Percentiles rank a stretch among this genome's conserved stretches.
Conservation (phyloP, 2,888 invertebrate genomes). For the Matsumyia berberina region DNA sequence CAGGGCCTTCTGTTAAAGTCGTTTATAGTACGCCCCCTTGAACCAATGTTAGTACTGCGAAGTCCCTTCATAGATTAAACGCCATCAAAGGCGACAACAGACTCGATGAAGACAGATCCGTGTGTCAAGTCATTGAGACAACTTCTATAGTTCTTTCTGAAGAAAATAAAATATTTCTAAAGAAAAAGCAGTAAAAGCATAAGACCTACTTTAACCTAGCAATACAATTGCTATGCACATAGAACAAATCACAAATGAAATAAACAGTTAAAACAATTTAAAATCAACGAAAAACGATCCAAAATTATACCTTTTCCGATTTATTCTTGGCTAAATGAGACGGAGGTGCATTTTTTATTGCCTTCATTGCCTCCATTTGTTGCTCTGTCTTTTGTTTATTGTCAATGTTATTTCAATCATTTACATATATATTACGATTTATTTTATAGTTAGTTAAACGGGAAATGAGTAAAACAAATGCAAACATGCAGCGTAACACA, state of each 20-base stretch:
- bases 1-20: too few species aligned
- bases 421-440: constrained; percentile 30
- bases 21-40: too few species aligned
- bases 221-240: constrained; percentile 9
- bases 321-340: constrained; percentile 93
- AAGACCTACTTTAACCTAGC: constrained; percentile 22
- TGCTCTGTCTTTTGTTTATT: constrained; percentile 86
- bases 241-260: constrained; percentile 38
- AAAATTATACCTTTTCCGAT: constrained; percentile 91
- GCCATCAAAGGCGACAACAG: too few species aligned
- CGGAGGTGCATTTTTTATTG: constrained; percentile 93
- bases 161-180: neutral
- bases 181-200: constrained; percentile 29
- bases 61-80: too few species aligned
- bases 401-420: constrained; percentile 20
- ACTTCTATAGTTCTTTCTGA: neutral
- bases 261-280: constrained; percentile 40
- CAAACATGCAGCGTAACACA: constrained; percentile 70
- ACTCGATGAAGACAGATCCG: too few species aligned
- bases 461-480: constrained; percentile 56
- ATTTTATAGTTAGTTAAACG: constrained; percentile 36
- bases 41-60: too few species aligned
- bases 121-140: too few species aligned
- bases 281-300: constrained; percentile 51
- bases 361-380: constrained; percentile 88